Base-by-base conservation (phyloP, 1,140 invertebrate species). In the Drosophila athabasca region DNA sequence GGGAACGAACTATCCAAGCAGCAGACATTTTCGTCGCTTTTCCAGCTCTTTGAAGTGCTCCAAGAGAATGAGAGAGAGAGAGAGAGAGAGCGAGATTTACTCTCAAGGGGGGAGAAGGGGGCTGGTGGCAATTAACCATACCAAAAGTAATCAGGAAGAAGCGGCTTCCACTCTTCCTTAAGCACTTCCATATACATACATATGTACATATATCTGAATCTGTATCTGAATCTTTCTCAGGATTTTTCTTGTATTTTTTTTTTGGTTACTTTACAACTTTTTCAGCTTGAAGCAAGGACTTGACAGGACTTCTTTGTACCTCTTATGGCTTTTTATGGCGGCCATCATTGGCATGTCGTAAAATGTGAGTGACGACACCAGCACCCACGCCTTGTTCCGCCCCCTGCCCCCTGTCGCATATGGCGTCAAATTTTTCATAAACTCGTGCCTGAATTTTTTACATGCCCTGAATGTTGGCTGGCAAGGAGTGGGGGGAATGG, bases 381-480 rank as follows among this genome's bases (percentile, higher is more conserved):
- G 8, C 9, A 3, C 9, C 35, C 49, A 11, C 9, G 17, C 35
- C 29, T 3, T 1, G 3, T 3, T 8, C 31, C 9, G 9, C 3
- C 31, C 1, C 31, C 8, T 8, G 2, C 31, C 8, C 31, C 6
- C 0, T 19, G 29, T 50, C 62, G 74, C 82, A 82, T 70, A 87
- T 82, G 82, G 82, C 78, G 78, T 78, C 82, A 85, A 85, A 88
- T 85, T 78, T 85, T 85, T 85, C 82, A 85, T 82, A 88, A 82
- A 82, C 65, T 82, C 66, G 82, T 82, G 82, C 62, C 51, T 48
- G 64, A 76, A 76, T 62, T 69, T 76, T 76, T 77, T 74, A 87
- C 82, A 87, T 64, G 62, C 80, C 55, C 46, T 46, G 41, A 46
- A 66, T 48, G 44, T 11, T 3, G 35, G 11, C 45, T 43, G 51